Evolutionary conservation across 35 echinoderm and acorn worm species (phyloP), one percentile per base, ranked within the genome.

Genomic region (Holothuria glaberrima): DNA sequence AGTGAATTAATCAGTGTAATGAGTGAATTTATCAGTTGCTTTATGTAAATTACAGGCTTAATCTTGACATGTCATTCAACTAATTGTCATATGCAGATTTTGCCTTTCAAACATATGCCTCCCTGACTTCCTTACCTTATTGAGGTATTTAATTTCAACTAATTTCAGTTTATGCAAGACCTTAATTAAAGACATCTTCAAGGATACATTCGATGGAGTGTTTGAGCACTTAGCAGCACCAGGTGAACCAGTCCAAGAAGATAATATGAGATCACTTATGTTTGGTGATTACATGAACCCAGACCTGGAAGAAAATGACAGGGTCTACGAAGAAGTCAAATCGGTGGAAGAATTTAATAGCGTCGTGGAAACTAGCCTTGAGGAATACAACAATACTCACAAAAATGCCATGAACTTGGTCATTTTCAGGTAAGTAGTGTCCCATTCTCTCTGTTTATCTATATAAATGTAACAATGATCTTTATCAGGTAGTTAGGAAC

Each of bases 251-350:
- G 94, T 99, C 7, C 83, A 84, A 30, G 93, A 99, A 63, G 93
- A 99, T 52, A 75, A 93, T 88, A 94, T 99, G 93, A 91, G 97
- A 13, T 92, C 90, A 52, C 93, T 99, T 2, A 99, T 99, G 97
- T 99, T 99, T 86, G 97, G 97, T 6, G 93, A 99, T 30, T 99
- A 99, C 91, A 93, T 99, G 97, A 93, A 93, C 41, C 87, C 94
- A 30, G 97, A 99, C 57, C 90, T 93, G n/a, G 97, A 99, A 38
- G 86, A 61, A 16, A 94, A 99, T 10, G 97, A 99, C 34, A 88
- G 85, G 48, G 46, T 95, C 68, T 99, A 99, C 34, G 93, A 99
- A 75, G 97, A 99, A 73, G 97, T 99, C 60, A 95, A 93, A 59
- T 95, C 93, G 20, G 82, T 99, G 0, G 93, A 99, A 52, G 97